Percentiles rank a stretch among this genome's conserved stretches.
These are phyloP conservation scores for Anarhynchus alexandrinus DNA, from an alignment of 2,113 vertebrate species.

Conservation along the genomic window DNA sequence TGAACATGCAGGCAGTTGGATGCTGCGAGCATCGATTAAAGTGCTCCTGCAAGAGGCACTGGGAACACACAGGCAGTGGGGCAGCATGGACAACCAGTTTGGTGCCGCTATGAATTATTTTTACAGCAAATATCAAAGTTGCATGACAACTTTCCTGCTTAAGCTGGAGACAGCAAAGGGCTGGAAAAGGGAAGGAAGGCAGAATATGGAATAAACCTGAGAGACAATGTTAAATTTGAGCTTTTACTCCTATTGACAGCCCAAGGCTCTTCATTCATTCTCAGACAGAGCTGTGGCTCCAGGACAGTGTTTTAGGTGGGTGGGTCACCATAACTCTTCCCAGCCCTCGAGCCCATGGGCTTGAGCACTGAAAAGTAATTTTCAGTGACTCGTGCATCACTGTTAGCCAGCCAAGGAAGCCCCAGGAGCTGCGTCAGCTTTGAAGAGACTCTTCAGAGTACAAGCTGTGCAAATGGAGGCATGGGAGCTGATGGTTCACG, in stretches of 20 bases:
- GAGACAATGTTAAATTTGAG: not conserved
- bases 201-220: not conserved
- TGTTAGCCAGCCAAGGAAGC: not conserved
- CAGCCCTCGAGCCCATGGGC: not conserved
- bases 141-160: not conserved
- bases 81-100: fast-evolving
- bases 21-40: not conserved
- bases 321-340: not conserved
- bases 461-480: not conserved
- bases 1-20: not conserved
- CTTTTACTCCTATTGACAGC: not conserved
- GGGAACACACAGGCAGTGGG: not conserved
- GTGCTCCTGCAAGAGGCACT: not conserved
- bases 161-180: not conserved
- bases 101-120: not conserved
- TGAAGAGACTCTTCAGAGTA: not conserved
- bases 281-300: not conserved
- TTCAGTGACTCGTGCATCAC: not conserved
- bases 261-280: not conserved
- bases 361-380: not conserved
- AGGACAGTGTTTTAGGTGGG: not conserved
- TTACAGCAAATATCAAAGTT: not conserved
- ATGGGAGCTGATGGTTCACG: not conserved
- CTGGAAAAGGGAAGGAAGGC: not conserved
- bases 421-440: not conserved